A percentile compares a stretch with the other conserved stretches of the same genome.
These are phyloP conservation scores for Tylochromis polylepis DNA, from an alignment of 2,113 vertebrate genomes.

Conservation along the genomic window DNA sequence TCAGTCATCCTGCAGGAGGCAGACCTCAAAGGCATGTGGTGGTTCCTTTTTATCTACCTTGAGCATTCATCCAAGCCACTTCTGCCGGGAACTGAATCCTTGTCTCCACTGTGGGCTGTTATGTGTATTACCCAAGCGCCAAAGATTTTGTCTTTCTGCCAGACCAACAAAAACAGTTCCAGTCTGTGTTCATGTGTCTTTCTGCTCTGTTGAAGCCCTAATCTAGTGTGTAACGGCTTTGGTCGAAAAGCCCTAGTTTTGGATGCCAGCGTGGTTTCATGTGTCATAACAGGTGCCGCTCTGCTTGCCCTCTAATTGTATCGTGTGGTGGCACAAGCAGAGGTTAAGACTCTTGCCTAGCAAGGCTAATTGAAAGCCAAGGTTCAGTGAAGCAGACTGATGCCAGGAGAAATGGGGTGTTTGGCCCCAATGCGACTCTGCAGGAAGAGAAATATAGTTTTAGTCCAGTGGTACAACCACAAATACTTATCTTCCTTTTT, in stretches of 20 bases:
- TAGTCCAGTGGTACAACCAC: constrained; percentile 20
- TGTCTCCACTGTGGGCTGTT: neutral
- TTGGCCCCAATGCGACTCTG: neutral
- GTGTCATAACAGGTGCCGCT: constrained; percentile 42
- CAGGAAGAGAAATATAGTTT: constrained; percentile 46
- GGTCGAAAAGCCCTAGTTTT: neutral
- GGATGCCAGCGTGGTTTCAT: neutral
- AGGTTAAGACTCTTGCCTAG: constrained; percentile 10
- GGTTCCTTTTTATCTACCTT: neutral
- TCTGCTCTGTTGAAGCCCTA: neutral
- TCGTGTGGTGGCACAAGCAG: constrained; percentile 24
- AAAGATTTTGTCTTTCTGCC: neutral
- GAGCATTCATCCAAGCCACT: neutral
- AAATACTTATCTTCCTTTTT: neutral
- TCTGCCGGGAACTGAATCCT: neutral
- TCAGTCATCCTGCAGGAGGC: neutral
- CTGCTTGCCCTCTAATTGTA: constrained; percentile 34
- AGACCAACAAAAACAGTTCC: constrained; percentile 4
- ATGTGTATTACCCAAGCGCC: neutral
- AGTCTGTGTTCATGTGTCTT: neutral
- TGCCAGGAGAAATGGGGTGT: constrained; percentile 40
- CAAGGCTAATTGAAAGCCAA: constrained; percentile 20
- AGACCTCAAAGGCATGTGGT: neutral
- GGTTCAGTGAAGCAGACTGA: neutral
- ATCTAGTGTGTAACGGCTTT: constrained; percentile 14